Base-by-base conservation (phyloP, 37 sponge, comb jelly and placozoan genomes). In the Hexactinellida sp. region DNA sequence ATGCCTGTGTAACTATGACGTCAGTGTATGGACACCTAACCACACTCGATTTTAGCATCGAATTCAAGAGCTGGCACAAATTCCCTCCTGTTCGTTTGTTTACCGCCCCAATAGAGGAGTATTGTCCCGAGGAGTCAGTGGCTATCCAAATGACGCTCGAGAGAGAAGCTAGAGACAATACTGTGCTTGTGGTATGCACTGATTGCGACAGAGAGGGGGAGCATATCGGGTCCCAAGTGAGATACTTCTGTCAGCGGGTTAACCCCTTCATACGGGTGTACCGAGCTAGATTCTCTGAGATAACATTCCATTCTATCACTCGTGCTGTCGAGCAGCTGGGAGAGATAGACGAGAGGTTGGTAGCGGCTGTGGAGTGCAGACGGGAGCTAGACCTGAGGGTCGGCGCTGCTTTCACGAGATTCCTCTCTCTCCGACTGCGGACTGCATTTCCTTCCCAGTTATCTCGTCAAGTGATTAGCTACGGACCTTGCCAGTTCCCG, bases 181-280 rank as follows among this genome's bases (percentile, higher is more conserved):
- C 88, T 36, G 86, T 91, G 82, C 90, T 98, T 0, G 84, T 98
- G 1, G 76, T 98, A 54, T 98, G 99, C 96, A 92, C 97, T 0
- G 99, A 98, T 87, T 90, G 99, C 30, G 99, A 98, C 89, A 91
- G 99, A 85, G 99, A 98, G 55, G 99, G 99, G 39, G 99, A 98
- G 89, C 89, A 92, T 85, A 98, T 98, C 47, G 97, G 92, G 1
- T 90, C 83, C 51, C 96, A 98, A 83, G 92, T 98, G 37, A 83
- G 89, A 0, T 86, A 91, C n/a, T 94, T 96, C 24, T 89, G 94
- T 82, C 82, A 37, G 0, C 25, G 54, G 92, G 93, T 91, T n/a
- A 93, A 92, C 24, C 85, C 87, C 36, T 82, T 84, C 1, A 47
- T 98, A 13, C 87, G 89, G 30, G 55, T 98, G 9, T 92, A 95